Conservation (phyloP, 2,888 invertebrate species). For the Adelphocoris suturalis region DNA sequence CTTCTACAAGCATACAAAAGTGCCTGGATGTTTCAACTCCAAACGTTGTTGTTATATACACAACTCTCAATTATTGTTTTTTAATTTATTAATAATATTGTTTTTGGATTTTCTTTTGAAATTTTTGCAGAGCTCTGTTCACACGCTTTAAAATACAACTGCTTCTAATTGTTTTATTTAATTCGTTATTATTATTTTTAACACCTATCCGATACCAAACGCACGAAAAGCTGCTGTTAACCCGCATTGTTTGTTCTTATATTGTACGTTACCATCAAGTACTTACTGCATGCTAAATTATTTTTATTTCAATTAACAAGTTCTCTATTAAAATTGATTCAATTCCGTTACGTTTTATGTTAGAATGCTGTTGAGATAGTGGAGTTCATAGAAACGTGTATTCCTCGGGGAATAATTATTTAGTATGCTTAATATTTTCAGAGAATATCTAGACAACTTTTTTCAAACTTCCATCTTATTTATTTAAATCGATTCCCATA, state of each 20-base stretch:
- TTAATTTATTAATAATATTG: neutral
- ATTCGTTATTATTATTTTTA: conserved; percentile 23
- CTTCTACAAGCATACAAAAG: conserved; percentile 49
- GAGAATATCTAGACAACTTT: too few species aligned
- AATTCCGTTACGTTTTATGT: too few species aligned
- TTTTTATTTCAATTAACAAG: too few species aligned
- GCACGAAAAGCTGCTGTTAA: conserved; percentile 31
- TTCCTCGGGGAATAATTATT: too few species aligned
- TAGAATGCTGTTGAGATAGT: too few species aligned
- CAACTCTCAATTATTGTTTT: neutral
- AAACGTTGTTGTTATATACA: neutral
- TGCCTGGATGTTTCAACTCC: conserved; percentile 50
- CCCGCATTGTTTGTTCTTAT: neutral
- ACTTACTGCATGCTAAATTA: neutral
- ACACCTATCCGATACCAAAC: neutral
- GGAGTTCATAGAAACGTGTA: too few species aligned
- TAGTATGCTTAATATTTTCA: too few species aligned
- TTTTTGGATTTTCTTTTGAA: neutral
- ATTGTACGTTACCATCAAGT: neutral
- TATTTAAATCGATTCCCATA: too few species aligned
- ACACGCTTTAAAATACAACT: conserved; percentile 62
- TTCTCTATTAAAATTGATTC: too few species aligned
- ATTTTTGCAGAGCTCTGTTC: conserved; percentile 52
- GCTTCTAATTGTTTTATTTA: conserved; percentile 57
- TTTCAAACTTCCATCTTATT: too few species aligned